Conservation (phyloP, 2,888 invertebrate genomes). For the Leptogaster cylindrica region DNA sequence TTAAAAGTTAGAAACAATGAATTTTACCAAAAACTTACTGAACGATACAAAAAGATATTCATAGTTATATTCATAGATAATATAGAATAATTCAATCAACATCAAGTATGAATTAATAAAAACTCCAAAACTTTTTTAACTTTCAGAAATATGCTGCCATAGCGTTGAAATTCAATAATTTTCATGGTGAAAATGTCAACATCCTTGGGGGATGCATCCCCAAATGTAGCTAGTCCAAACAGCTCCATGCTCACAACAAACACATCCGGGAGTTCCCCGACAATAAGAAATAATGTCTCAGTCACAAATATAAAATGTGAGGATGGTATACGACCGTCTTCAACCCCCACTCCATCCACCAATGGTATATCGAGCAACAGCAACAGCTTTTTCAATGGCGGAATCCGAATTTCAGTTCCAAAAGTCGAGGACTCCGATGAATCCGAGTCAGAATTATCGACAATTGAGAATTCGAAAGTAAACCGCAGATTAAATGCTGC, state of each 20-base stretch:
- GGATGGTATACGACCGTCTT: conserved; percentile 49
- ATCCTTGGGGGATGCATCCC: conserved; percentile 37
- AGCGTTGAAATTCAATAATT: neutral
- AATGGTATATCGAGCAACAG: conserved; percentile 48
- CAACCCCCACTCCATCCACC: conserved; percentile 51
- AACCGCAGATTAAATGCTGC: conserved; percentile 63
- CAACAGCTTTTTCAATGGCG: conserved; percentile 46
- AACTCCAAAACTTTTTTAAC: too few relatives aligned
- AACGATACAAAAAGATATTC: too few relatives aligned
- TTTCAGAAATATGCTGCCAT: conserved; percentile 9
- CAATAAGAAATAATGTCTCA: conserved; percentile 67
- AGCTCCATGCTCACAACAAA: conserved; percentile 30
- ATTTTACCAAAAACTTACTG: too few relatives aligned
- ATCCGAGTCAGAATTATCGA: conserved; percentile 60
- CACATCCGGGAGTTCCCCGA: conserved; percentile 48
- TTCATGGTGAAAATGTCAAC: conserved; percentile 34
- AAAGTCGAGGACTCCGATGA: conserved; percentile 58
- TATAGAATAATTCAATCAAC: too few relatives aligned
- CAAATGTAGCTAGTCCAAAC: conserved; percentile 32
- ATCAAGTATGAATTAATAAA: too few relatives aligned
- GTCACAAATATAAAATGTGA: conserved; percentile 78
- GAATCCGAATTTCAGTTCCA: conserved; percentile 54
- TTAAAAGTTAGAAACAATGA: too few relatives aligned
- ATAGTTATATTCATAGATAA: too few relatives aligned
- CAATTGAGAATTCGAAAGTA: conserved; percentile 63